These are phyloP conservation scores for Rhinella marina DNA, from an alignment of 2,797 vertebrate genomes.

Conservation along the genomic window DNA sequence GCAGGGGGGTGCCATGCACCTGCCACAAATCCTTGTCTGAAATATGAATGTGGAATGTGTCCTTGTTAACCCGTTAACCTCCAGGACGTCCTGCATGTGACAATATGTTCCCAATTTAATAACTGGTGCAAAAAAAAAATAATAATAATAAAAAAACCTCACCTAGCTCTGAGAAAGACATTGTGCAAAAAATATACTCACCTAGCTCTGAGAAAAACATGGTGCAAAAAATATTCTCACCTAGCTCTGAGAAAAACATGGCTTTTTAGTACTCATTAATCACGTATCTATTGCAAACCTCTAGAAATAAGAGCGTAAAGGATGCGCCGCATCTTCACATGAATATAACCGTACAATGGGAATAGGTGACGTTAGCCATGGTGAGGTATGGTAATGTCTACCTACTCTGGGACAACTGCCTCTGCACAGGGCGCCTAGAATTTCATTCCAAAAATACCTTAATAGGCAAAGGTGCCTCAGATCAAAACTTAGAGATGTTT, in stretches of 20 bases:
- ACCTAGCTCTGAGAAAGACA: not conserved
- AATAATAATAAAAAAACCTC: not conserved
- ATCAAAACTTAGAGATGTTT: not conserved
- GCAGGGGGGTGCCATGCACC: constrained; percentile 56
- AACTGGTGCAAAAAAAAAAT: not conserved
- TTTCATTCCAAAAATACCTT: not conserved
- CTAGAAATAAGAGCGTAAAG: not conserved
- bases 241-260: not conserved
- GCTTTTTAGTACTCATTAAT: not conserved
- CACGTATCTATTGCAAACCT: not conserved
- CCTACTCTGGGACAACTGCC: not conserved
- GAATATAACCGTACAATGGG: not conserved
- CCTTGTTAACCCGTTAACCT: constrained; percentile 57
- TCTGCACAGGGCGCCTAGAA: not conserved
- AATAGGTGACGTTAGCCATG: not conserved
- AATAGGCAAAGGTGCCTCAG: not conserved
- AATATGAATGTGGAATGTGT: constrained; percentile 58
- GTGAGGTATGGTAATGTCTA: not conserved
- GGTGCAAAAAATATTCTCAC: too few species aligned
- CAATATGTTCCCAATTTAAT: not conserved
- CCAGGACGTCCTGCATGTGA: constrained; percentile 19
- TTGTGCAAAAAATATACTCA: too few species aligned
- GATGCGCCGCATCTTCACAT: not conserved
- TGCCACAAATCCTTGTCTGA: constrained; percentile 57
- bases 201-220: too few species aligned